Evolutionary conservation across 92 coral and sea anemone genomes (phyloP), one percentile per base, ranked within the genome.

Genomic region (Paragorgia papillata): DNA sequence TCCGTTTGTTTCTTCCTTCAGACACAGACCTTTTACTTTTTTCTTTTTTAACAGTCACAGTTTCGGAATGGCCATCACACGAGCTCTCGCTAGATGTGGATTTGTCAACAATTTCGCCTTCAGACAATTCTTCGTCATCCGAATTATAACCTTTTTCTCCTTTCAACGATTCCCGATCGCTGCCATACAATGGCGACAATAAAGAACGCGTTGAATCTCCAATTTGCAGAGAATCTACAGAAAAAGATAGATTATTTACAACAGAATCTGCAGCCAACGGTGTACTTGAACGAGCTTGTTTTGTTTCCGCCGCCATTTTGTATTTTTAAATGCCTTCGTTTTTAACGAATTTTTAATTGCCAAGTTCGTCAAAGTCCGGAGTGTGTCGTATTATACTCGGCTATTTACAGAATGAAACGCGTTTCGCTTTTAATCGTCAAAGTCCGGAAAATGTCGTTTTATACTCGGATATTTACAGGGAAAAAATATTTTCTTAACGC

Each of bases 131-230:
- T 22, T 28, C 33, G 28, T 56, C 31, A 44, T 68, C 53, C 9
- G 49, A 54, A n/a, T n/a, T n/a, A 14, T 41, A 22, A 66, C 20
- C 13, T 26, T 40, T 53, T 15, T 9, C 22, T 18, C 32, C 8
- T 22, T 53, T 17, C 12, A 20, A 21, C 27, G 30, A 31, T 22
- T 28, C 34, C 12, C 9, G 3, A 60, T 76, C 61, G 8, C 81
- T 53, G 22, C 54, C 76, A 50, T 83, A 69, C 56, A 83, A 61
- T 27, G 99, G 99, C 7, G 96, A 85, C 13, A 95, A 89, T 73
- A 95, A 68, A 14, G 99, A 95, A 18, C 97, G 87, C 34, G 99
- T 95, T 34, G 99, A 95, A 69, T 95, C 93, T 30, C 99, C 99
- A 34, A 71, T 31, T 33, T 71, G 78, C 26, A 71, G 29, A 19